Percentiles rank a stretch among this genome's conserved stretches.
These are phyloP conservation scores for Lasiommata megera DNA, from an alignment of 2,888 invertebrate genomes.

Conservation along the genomic window DNA sequence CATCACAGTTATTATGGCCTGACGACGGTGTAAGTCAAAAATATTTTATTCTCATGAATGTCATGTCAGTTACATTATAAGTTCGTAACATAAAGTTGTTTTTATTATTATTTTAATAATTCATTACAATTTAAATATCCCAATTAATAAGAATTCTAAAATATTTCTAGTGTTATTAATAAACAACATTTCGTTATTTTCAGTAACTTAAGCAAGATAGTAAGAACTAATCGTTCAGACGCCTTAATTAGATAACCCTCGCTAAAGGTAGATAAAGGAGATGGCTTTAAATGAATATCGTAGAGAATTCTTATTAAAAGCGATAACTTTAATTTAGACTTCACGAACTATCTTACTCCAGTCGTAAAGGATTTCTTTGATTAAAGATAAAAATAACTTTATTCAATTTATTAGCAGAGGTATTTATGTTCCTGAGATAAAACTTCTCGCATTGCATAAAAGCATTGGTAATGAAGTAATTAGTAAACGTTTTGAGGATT, in stretches of 20 bases:
- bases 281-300: background rate
- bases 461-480: background rate
- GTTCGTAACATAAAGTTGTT: no score
- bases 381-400: conserved; percentile 13
- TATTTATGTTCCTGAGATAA: conserved; percentile 2
- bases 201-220: conserved; percentile 17
- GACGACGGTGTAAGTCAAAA: no score
- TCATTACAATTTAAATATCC: no score
- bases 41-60: no score
- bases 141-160: no score
- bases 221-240: conserved; percentile 20
- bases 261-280: background rate
- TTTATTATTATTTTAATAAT: no score
- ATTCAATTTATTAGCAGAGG: conserved; percentile 7
- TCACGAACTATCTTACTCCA: conserved; percentile 10
- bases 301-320: conserved; percentile 25
- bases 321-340: conserved; percentile 25
- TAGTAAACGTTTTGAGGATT: background rate
- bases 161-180: no score
- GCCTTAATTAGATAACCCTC: conserved; percentile 19
- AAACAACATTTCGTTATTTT: conserved; percentile 13
- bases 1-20: no score
- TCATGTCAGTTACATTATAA: no score
- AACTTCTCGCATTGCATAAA: conserved; percentile 2
- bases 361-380: conserved; percentile 14